phyloP scores from a whole-genome alignment of 37 sponge, comb jelly and placozoan genomes.

The Agelas oroides region DNA sequence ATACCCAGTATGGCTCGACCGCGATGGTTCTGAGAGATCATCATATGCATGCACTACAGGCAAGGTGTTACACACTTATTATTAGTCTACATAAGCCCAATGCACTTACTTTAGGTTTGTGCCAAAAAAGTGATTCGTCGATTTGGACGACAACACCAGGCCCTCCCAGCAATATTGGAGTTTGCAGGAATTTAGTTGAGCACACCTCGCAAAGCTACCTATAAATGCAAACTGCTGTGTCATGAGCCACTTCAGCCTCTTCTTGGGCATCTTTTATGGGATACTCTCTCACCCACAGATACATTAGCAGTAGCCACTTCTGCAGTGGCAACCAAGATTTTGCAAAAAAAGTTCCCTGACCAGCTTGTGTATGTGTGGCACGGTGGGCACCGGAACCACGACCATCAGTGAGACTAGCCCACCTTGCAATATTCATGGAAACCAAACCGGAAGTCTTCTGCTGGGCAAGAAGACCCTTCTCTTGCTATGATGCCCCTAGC shows the following conservation, averaged over 20 bases:
- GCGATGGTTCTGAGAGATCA: neutral
- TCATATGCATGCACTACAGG: neutral
- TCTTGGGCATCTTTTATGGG: slow-evolving; percentile 11
- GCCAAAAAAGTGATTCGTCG: slow-evolving; percentile 17
- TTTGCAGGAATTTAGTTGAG: neutral
- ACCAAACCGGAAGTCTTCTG: too few species aligned
- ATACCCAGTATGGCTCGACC: neutral
- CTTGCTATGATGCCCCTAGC: too few species aligned
- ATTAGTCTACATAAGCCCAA: neutral
- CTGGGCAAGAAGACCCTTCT: too few species aligned
- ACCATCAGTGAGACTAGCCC: too few species aligned
- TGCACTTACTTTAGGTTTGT: neutral
- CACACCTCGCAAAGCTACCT: neutral
- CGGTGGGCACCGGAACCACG: too few species aligned
- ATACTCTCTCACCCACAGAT: slow-evolving; percentile 20
- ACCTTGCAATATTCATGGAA: too few species aligned
- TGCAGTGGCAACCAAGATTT: slow-evolving; percentile 29
- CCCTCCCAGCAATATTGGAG: neutral
- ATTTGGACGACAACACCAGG: slow-evolving; percentile 1
- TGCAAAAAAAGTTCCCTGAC: slow-evolving; percentile 24
- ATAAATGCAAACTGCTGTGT: neutral
- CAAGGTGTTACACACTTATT: neutral
- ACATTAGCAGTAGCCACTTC: slow-evolving; percentile 33
- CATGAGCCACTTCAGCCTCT: neutral
- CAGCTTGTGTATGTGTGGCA: too few species aligned